A percentile compares a stretch with the other conserved stretches of the same genome.
Evolutionary conservation across 2,888 invertebrate genomes (phyloP).

Genomic region (Drosophila niveifrons): DNA sequence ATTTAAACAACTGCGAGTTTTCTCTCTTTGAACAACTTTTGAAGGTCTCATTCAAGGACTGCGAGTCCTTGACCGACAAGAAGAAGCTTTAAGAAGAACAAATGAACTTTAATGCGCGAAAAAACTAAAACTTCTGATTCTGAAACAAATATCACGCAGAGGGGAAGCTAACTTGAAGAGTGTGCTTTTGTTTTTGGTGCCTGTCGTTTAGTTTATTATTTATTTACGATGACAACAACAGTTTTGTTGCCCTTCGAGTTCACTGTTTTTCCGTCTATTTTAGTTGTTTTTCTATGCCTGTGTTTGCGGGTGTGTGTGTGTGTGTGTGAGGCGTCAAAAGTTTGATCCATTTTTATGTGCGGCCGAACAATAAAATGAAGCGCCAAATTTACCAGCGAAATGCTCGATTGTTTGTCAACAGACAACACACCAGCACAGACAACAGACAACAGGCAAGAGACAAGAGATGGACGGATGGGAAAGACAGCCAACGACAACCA

Average conservation of each 20-base stretch:
- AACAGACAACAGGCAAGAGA: slow-evolving; percentile 1
- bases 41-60: slow-evolving; percentile 4
- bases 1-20: background rate
- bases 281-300: slow-evolving; percentile 19
- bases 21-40: background rate
- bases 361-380: slow-evolving; percentile 51
- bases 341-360: slow-evolving; percentile 71
- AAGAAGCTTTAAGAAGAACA: slow-evolving; percentile 8
- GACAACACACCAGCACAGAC: background rate
- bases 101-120: slow-evolving; percentile 9
- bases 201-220: slow-evolving; percentile 55
- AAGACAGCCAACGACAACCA: slow-evolving; percentile 3
- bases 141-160: slow-evolving; percentile 1
- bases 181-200: slow-evolving; percentile 5
- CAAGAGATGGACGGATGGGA: too few species aligned
- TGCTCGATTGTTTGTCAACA: slow-evolving; percentile 44
- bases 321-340: slow-evolving; percentile 55
- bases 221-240: slow-evolving; percentile 68
- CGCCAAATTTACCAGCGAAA: slow-evolving; percentile 48
- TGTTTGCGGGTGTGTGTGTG: too few species aligned
- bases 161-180: slow-evolving; percentile 8
- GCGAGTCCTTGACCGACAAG: background rate
- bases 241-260: slow-evolving; percentile 15
- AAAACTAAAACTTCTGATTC: background rate
- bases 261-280: slow-evolving; percentile 24